phyloP scores from a whole-genome alignment of 1,140 invertebrate genomes.

The Bombyx mandarina region DNA sequence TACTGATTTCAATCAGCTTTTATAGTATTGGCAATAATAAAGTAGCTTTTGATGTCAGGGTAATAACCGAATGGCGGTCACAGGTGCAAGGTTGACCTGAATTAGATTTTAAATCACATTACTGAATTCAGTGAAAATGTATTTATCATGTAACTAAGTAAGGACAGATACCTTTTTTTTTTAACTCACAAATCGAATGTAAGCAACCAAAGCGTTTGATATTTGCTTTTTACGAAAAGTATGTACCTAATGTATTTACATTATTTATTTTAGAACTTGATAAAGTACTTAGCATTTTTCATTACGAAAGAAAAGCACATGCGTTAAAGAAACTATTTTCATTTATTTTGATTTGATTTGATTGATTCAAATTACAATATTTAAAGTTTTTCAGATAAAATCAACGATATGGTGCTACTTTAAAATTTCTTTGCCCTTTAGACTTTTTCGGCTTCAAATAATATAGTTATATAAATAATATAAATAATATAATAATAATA shows the following conservation, averaged over 20 bases:
- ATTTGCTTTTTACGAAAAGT: neutral
- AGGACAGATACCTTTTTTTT: neutral
- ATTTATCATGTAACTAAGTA: neutral
- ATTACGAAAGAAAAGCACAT: too few species aligned
- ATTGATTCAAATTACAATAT: too few species aligned
- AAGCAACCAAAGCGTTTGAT: neutral
- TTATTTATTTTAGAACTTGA: too few species aligned
- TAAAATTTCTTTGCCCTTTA: too few species aligned
- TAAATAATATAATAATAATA: too few species aligned
- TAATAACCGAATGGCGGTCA: conserved; percentile 36
- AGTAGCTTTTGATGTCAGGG: conserved; percentile 61
- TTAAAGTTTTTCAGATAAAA: too few species aligned
- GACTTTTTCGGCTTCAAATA: too few species aligned
- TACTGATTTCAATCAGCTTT: conserved; percentile 45
- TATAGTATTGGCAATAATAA: conserved; percentile 65
- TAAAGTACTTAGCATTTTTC: too few species aligned
- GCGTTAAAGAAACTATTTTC: too few species aligned
- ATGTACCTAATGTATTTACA: neutral
- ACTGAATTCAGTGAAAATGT: neutral
- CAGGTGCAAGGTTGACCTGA: conserved; percentile 40
- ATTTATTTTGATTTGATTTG: too few species aligned
- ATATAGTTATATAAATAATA: too few species aligned
- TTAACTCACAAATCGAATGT: neutral
- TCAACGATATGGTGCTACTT: too few species aligned
- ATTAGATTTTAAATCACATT: conserved; percentile 24